These are phyloP conservation scores for Ochropleura plecta DNA, from an alignment of 2,888 invertebrate species.

Conservation along the genomic window DNA sequence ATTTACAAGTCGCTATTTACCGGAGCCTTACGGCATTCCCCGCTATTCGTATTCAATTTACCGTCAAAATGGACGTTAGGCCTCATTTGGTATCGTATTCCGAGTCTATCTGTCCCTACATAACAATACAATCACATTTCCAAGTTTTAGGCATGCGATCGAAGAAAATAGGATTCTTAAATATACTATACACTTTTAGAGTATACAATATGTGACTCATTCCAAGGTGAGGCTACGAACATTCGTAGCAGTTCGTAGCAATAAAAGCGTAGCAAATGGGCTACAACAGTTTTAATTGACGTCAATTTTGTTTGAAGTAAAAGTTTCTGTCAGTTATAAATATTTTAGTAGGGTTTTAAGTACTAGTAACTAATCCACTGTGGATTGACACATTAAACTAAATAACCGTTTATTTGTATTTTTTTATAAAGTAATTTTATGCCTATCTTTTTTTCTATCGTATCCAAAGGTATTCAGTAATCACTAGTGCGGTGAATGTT, in stretches of 20 bases:
- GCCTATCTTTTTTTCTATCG: constrained; percentile 5
- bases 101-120: constrained; percentile 63
- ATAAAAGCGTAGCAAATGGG: constrained; percentile 23
- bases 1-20: constrained; percentile 87
- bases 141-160: constrained; percentile 22
- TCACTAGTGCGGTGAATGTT: constrained; percentile 75
- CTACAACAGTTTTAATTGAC: constrained; percentile 39
- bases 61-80: constrained; percentile 84
- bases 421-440: constrained; percentile 40
- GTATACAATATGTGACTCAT: neutral
- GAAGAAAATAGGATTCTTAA: constrained; percentile 1
- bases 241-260: neutral
- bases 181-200: neutral
- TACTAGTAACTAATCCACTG: constrained; percentile 2
- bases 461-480: constrained; percentile 64
- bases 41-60: constrained; percentile 88
- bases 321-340: constrained; percentile 18
- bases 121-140: constrained; percentile 51
- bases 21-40: constrained; percentile 74
- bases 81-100: constrained; percentile 81
- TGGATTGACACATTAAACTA: constrained; percentile 51
- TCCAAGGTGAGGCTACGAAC: constrained; percentile 2
- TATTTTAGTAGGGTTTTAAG: constrained; percentile 26
- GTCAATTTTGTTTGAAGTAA: constrained; percentile 29
- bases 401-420: constrained; percentile 14